Conservation (phyloP, 2,888 invertebrate species). For the Linhomoeus sp. region DNA sequence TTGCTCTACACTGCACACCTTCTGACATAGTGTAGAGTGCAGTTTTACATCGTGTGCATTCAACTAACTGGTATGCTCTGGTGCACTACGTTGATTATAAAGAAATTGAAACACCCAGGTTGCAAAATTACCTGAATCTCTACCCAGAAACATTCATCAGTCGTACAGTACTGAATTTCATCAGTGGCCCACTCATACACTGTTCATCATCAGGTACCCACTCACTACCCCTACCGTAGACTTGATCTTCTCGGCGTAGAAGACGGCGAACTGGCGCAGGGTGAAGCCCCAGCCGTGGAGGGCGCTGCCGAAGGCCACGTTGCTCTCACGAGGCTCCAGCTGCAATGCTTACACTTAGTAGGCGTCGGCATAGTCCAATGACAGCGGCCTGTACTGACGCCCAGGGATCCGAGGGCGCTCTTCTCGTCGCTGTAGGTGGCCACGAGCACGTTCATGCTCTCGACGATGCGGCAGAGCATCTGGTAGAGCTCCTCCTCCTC, state of each 20-base stretch:
- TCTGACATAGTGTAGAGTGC: no score
- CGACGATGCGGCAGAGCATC: slow-evolving; percentile 89
- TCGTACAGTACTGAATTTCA: no score
- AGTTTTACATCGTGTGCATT: no score
- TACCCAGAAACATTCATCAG: no score
- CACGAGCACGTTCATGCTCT: slow-evolving; percentile 98
- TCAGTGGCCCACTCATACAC: no score
- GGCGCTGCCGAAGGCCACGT: slow-evolving; percentile 97
- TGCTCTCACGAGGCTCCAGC: slow-evolving; percentile 90
- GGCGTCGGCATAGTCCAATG: no score
- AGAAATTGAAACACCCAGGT: no score
- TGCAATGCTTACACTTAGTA: slow-evolving; percentile 17
- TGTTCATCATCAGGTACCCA: no score
- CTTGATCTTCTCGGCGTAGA: slow-evolving; percentile 97
- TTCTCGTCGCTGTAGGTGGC: slow-evolving; percentile 92
- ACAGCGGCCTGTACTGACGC: slow-evolving; percentile 43
- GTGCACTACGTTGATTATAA: no score
- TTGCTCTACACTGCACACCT: no score
- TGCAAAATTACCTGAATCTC: no score
- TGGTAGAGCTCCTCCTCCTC: slow-evolving; percentile 93
- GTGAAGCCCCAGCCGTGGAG: slow-evolving; percentile 99
- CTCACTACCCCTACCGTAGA: slow-evolving; percentile 38
- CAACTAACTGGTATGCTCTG: no score
- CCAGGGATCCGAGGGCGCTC: slow-evolving; percentile 97
- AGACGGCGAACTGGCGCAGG: slow-evolving; percentile 94